Evolutionary conservation across 2,888 invertebrate species (phyloP), one percentile per base, ranked within the genome.

Genomic region (Drosophila hamatofila): DNA sequence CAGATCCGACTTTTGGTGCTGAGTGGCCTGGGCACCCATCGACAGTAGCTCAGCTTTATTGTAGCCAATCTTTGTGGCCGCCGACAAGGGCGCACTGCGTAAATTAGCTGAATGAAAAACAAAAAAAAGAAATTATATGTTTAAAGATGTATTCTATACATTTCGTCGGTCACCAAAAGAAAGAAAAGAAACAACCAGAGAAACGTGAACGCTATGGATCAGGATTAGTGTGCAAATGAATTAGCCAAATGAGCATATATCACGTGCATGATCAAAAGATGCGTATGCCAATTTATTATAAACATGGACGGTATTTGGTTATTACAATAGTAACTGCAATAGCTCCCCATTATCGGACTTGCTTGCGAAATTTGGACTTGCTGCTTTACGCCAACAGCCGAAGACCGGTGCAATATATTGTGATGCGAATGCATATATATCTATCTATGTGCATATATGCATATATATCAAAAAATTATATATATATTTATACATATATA

Each of bases 211-310:
- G 14, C 18, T 46, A 33, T 48, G 8, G n/a, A 25, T 44, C 41
- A 67, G 52, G 12, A 48, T 42, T 25, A 67, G 37, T 52, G 25
- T 25, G 44, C 7, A 21, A 52, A 62, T 49, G 33, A 49, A 33
- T 54, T 41, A n/a, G 37, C 18, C 23, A 55, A 60, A 55, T 44
- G 11, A 16, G n/a, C 18, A 27, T 49, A n/a, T 49, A 16, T 16
- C 18, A 65, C 37, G 46, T 49, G 35, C 51, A 77, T 51, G 66
- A 62, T 62, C 67, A 72, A 67, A 72, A 61, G 46, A 76, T 67
- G 56, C 63, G 54, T 62, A 60, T 70, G 62, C 59, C 65, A 65
- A 60, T 74, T 74, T 78, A 69, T 73, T 78, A 33, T 57, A 30
- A 57, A 69, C 49, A 64, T 75, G 56, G 75, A 54, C 63, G 68